Conservation (phyloP, 2,113 vertebrate species). For the Burhinus oedicnemus region DNA sequence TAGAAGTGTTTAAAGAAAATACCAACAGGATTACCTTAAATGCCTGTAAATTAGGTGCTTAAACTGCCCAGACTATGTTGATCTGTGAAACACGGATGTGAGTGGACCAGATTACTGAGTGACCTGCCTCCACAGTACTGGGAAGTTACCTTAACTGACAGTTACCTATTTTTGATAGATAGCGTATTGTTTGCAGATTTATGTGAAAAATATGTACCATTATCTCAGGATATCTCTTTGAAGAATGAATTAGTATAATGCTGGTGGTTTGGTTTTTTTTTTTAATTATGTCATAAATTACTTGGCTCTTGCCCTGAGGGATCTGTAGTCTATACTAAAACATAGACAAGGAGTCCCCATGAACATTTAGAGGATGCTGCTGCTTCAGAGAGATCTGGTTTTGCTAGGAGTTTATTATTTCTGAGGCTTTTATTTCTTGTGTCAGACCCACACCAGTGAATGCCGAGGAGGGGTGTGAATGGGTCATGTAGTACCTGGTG, state of each 20-base stretch:
- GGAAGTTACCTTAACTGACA: neutral
- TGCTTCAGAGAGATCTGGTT: neutral
- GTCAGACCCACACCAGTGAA: neutral
- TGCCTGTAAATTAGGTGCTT: neutral
- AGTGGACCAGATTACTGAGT: neutral
- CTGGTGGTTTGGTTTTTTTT: neutral
- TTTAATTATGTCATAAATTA: conserved; percentile 51
- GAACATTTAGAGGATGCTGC: neutral
- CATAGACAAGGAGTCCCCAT: neutral
- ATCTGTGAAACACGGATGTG: neutral
- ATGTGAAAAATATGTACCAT: neutral
- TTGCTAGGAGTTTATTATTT: neutral
- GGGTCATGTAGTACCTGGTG: neutral
- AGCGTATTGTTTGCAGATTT: conserved; percentile 14
- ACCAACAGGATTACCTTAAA: neutral
- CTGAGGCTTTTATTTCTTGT: neutral
- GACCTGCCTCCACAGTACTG: neutral
- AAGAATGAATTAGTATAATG: conserved; percentile 20
- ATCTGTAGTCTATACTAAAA: neutral
- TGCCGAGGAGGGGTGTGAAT: neutral
- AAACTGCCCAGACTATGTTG: neutral
- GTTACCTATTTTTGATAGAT: neutral
- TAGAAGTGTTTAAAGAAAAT: neutral
- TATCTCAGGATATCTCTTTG: conserved; percentile 43
- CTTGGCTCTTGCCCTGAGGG: neutral